Base-by-base conservation (phyloP, 2,797 vertebrate genomes). In the Argentina silus region DNA sequence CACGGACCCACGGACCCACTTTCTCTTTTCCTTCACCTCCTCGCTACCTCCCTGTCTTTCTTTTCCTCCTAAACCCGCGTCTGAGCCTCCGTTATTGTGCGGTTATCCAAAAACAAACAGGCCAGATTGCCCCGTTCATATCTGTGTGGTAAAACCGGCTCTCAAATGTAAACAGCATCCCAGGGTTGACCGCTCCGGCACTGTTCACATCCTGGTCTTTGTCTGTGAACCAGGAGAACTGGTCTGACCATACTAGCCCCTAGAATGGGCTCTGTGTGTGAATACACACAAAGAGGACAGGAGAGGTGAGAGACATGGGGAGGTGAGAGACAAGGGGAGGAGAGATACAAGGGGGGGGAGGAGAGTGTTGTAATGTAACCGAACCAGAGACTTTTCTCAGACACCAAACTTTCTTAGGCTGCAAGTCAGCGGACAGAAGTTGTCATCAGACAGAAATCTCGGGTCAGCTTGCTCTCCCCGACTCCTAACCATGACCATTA, bases 141-240 rank as follows among this genome's bases (percentile, higher is more conserved):
- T 83, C 79, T 78, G 78, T 83, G 68, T 36, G 12, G 69, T 68
- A 77, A 82, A 43, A 74, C 65, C 50, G 64, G 59, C 57, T 74
- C 62, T 77, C 11, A 2, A 60, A 60, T 73, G 68, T 83, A 73
- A 75, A 14, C 44, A 60, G 17, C 55, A 59, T 72, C 69, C 78
- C 76, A 77, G 73, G 75, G 81, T 61, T 75, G 69, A 83, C 80
- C 61, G 61, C 72, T 70, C 1, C 7, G 27, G 12, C 63, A 75
- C 47, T 17, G 21, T 81, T 84, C 79, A 73, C 82, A 86, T 85
- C 75, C 60, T 3, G 79, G 76, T 67, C 78, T 86, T 91, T 92
- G 90, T 90, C 70, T 74, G 56, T 2, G 67, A 60, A 89, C 90
- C 42, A 82, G 89, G 80, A 78, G 82, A 91, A 89, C 91, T 11